Percentiles rank a stretch among this genome's conserved stretches.
These are phyloP conservation scores for Teleiodes luculella DNA, from an alignment of 2,888 invertebrate genomes.

Conservation along the genomic window DNA sequence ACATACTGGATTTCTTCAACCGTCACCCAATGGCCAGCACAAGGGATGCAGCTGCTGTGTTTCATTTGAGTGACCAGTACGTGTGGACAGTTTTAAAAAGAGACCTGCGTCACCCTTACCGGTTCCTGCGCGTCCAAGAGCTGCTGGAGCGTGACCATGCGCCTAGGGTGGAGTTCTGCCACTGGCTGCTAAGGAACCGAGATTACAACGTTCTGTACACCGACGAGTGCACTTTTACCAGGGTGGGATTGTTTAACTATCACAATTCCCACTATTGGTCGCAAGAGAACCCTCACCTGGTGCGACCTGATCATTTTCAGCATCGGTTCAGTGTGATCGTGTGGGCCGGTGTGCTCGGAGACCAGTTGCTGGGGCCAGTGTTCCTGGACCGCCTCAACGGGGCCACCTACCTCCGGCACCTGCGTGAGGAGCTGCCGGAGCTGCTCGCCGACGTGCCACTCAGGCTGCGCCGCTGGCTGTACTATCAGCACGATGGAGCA, in stretches of 20 bases:
- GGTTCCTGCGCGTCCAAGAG: background rate
- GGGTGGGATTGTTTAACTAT: constrained; percentile 10
- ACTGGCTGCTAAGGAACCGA: background rate
- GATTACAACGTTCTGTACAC: background rate
- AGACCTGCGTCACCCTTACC: background rate
- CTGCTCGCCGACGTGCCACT: too few species aligned
- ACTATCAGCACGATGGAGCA: too few species aligned
- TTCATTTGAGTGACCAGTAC: background rate
- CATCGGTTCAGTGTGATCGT: constrained; percentile 16
- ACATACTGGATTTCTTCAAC: background rate
- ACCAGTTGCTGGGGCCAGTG: constrained; percentile 8
- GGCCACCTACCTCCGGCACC: too few species aligned
- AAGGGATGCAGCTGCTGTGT: background rate
- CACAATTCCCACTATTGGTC: constrained; percentile 14
- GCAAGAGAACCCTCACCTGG: constrained; percentile 15
- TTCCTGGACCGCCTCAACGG: constrained; percentile 9
- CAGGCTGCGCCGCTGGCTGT: too few species aligned
- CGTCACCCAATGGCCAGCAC: background rate
- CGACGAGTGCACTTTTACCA: background rate
- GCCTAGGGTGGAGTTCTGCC: background rate
- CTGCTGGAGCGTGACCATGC: background rate
- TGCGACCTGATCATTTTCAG: constrained; percentile 13
- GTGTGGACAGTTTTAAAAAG: background rate
- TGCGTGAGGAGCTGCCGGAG: too few species aligned
- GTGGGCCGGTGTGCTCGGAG: constrained; percentile 19